Base-by-base conservation (phyloP, 2,113 vertebrate species). In the Cichladusa arquata region DNA sequence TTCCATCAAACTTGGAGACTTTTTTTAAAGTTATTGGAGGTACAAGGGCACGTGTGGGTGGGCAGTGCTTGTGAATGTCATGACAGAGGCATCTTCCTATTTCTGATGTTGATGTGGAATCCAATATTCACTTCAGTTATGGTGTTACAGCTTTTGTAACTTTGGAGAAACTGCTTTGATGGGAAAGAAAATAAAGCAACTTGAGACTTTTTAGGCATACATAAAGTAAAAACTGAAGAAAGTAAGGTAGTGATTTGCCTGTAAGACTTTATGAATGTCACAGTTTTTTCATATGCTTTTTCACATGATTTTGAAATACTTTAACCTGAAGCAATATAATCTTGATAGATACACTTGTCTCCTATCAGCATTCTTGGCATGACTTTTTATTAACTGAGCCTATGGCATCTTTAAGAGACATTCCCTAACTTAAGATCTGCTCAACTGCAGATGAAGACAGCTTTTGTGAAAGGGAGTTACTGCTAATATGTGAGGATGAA, bases 41-140 rank as follows among this genome's bases (percentile, higher is more conserved):
- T 19, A 24, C 14, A 15, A 16, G 11, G 33, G 31, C 10, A 54
- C 0, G 0, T 9, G 7, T 54, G 44, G 44, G 4, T 33, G 58
- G 38, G 31, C 15, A 62, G 33, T 2, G 7, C 40, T 54, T 42
- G 23, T 45, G 25, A 16, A 10, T 51, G 25, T 22, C 7, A 1
- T 19, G 45, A 19, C 38, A 8, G 28, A 62, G 19, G 14, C 34
- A 26, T 42, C 29, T 44, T 66, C 29, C 14, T 67, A 0, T 58
- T 79, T 48, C 53, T 80, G 5, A 8, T 14, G 50, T 48, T 45
- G 18, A 22, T 40, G 25, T 44, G n/a, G 26, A 61, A 64, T 53
- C 8, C 26, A 70, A 23, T 28, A 44, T 17, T 88, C 31, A 14
- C 20, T 69, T 73, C 44, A 31, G 40, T 9, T 74, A 12, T 13